Percentiles rank a stretch among this genome's conserved stretches.
Conservation (phyloP, 2,888 invertebrate genomes). For the Drosophila multiciliata region DNA sequence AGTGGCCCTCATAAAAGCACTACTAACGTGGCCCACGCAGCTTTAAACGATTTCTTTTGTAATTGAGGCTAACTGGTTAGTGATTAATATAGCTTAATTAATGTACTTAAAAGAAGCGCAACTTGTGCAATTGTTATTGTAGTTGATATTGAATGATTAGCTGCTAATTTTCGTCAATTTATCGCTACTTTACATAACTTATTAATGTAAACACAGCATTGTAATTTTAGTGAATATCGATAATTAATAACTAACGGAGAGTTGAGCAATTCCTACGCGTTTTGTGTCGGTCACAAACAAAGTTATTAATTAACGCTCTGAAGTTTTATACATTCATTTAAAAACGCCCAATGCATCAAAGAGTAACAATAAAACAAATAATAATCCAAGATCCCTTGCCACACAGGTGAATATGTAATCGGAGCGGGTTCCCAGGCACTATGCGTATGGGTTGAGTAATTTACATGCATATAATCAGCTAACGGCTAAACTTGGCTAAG, state of each 20-base stretch:
- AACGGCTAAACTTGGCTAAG: constrained; percentile 27
- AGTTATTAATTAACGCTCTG: no score
- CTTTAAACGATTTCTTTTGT: constrained; percentile 1
- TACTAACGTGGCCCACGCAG: constrained; percentile 1
- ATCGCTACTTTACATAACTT: neutral
- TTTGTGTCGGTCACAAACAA: no score
- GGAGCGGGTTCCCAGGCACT: neutral
- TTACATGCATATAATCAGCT: constrained; percentile 37
- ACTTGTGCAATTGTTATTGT: neutral
- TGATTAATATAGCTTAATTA: neutral
- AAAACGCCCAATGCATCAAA: no score
- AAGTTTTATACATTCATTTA: no score
- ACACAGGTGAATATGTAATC: neutral
- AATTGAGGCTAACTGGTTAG: neutral
- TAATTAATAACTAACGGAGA: no score
- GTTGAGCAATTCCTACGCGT: no score
- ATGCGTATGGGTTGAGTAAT: constrained; percentile 34
- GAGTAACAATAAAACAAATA: neutral
- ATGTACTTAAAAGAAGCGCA: neutral
- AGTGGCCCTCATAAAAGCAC: constrained; percentile 18
- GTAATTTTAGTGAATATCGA: neutral
- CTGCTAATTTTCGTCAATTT: no score
- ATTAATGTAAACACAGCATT: neutral
- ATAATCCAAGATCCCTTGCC: neutral
- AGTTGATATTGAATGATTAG: no score